A percentile compares a stretch with the other conserved stretches of the same genome.
phyloP scores from a whole-genome alignment of 2,113 vertebrate species.

The Salminus brasiliensis region DNA sequence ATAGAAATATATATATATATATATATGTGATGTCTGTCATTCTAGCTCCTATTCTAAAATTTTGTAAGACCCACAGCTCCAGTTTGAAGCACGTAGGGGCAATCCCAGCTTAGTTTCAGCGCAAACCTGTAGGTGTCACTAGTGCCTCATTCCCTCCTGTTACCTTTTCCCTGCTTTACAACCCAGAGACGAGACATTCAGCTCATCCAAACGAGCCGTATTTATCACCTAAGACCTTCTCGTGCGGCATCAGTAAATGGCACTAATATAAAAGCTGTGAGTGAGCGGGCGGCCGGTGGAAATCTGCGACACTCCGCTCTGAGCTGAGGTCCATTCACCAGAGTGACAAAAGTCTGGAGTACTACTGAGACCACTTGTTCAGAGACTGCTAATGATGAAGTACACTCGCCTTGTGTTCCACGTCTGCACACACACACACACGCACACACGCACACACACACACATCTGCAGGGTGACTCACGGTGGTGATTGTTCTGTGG shows the following conservation, averaged over 20 bases:
- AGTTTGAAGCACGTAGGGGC: background rate
- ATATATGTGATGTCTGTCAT: no score
- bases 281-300: no score
- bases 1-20: background rate
- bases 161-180: background rate
- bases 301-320: no score
- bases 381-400: no score
- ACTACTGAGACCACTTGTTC: no score
- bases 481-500: background rate
- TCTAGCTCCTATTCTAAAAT: no score
- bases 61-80: background rate
- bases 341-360: no score
- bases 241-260: no score
- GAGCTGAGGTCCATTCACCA: no score
- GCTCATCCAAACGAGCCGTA: background rate
- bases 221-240: background rate
- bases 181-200: background rate
- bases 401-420: background rate
- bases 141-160: background rate
- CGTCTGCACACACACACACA: background rate
- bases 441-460: background rate
- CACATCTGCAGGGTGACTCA: background rate
- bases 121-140: conserved; percentile 58
- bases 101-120: background rate
- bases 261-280: no score